Evolutionary conservation across 2,113 vertebrate genomes (phyloP).

Genomic region (Parotia lawesii): DNA sequence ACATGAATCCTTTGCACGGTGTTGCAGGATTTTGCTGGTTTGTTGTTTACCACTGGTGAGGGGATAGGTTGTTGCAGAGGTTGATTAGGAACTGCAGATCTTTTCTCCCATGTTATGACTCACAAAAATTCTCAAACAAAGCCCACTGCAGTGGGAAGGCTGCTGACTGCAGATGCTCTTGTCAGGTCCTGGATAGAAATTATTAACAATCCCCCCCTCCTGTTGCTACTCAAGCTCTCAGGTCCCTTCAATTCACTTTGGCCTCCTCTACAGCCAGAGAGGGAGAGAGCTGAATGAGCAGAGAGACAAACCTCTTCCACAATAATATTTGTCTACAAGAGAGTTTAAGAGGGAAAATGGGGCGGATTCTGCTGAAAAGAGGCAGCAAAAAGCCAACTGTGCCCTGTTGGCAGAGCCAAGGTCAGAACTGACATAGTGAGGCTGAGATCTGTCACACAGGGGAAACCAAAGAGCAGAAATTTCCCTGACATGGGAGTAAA

Average conservation of each 20-base stretch:
- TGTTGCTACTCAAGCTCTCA: neutral
- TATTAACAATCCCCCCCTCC: neutral
- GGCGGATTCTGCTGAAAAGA: neutral
- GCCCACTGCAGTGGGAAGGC: neutral
- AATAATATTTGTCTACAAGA: neutral
- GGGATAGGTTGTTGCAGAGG: neutral
- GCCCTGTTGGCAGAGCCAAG: neutral
- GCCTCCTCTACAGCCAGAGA: neutral
- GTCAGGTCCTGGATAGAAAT: neutral
- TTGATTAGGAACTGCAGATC: neutral
- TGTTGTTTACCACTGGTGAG: neutral
- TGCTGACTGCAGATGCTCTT: neutral
- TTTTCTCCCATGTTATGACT: neutral
- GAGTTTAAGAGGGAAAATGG: fast-evolving
- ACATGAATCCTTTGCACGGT: neutral
- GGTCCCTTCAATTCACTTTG: neutral
- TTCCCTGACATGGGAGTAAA: neutral
- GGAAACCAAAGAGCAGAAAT: neutral
- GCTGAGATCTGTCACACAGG: neutral
- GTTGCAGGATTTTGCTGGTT: neutral
- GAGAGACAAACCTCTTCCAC: neutral
- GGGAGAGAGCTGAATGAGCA: neutral
- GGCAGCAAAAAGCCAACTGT: neutral
- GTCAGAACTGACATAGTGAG: neutral
- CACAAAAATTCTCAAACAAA: neutral